A percentile compares a stretch with the other conserved stretches of the same genome.
These are phyloP conservation scores for Harpagifer antarcticus DNA, from an alignment of 2,797 vertebrate species.

Conservation along the genomic window DNA sequence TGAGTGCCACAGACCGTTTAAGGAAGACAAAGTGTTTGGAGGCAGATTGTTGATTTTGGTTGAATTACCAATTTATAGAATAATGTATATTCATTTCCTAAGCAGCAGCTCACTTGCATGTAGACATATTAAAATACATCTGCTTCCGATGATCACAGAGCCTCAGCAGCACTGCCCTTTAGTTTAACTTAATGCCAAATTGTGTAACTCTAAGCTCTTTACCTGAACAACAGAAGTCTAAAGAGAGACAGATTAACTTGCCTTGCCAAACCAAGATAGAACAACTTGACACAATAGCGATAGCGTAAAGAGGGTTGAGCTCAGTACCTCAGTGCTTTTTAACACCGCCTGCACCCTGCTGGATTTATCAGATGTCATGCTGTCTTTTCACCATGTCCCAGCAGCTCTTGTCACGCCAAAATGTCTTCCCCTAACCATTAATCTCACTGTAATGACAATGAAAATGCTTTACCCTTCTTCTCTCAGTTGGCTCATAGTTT, in stretches of 20 bases:
- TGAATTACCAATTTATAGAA: neutral
- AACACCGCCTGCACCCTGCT: constrained; percentile 43
- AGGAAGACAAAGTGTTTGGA: neutral
- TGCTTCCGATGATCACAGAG: constrained; percentile 19
- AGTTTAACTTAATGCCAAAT: constrained; percentile 23
- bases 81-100: neutral
- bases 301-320: constrained; percentile 53
- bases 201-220: constrained; percentile 15
- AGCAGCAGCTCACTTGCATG: neutral
- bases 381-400: constrained; percentile 53
- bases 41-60: neutral
- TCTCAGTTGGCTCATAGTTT: constrained; percentile 38
- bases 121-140: constrained; percentile 13
- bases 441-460: constrained; percentile 55
- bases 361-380: constrained; percentile 66
- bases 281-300: constrained; percentile 41
- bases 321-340: constrained; percentile 34
- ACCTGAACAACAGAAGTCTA: constrained; percentile 4
- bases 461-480: constrained; percentile 33
- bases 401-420: constrained; percentile 40
- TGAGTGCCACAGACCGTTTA: neutral
- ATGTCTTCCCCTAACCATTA: constrained; percentile 50
- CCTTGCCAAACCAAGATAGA: constrained; percentile 28
- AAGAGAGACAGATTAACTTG: constrained; percentile 52
- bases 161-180: neutral